Evolutionary conservation across 2,888 invertebrate genomes (phyloP), one percentile per base, ranked within the genome.

Genomic region (Eupeodes latifasciatus): DNA sequence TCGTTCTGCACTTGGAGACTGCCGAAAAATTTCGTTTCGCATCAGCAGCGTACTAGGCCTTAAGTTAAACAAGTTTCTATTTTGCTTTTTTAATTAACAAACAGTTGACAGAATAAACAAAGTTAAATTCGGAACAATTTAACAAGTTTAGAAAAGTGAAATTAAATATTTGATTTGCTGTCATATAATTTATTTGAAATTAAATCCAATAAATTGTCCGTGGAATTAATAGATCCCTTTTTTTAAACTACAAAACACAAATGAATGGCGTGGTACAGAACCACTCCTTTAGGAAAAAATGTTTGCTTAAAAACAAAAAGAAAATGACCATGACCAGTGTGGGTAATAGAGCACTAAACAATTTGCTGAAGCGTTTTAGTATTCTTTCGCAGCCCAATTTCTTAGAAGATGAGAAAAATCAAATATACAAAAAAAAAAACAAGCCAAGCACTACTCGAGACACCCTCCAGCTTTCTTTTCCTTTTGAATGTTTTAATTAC

Each of bases 401-500:
- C 51, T 14, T 59, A 47, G 9, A 10, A 12, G 47, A 47, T 47
- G 12, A 44, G 10, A 44, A 12, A 9, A 14, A 10, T 34, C 27
- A 51, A 5, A 69, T 40, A 57, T 9, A 55, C 12, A 11, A 0
- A 19, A 49, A 47, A 51, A 10, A 64, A 62, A 71, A 61, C 76
- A 12, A 57, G 40, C 72, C 62, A 62, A 27, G 44, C 83, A 81
- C 87, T 87, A 81, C 87, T 87, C 81, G 87, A 87, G 87, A 87
- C 87, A 84, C 77, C 80, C 80, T 80, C 76, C n/a, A 83, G 72
- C 66, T 62, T 67, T 55, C 64, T 53, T 67, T 66, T 78, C 40
- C 76, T 72, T 74, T 85, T 77, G 34, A 84, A 83, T 77, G 79
- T 87, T 87, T 87, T 87, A 87, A 87, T 87, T 87, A 87, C 83